Base-by-base conservation (phyloP, 2,113 vertebrate species). In the Antidorcas marsupialis region DNA sequence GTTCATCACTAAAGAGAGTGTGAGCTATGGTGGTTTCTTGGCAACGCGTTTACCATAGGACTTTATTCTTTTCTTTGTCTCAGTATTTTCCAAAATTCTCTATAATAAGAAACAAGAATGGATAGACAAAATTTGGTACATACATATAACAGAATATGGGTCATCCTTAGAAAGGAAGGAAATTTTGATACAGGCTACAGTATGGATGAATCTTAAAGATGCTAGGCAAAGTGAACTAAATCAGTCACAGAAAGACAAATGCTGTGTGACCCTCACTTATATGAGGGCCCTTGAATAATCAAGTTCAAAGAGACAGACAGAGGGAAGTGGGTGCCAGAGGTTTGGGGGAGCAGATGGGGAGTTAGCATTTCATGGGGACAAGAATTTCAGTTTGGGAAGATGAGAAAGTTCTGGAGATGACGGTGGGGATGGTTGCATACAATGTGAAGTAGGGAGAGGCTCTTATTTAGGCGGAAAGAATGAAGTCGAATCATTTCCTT, bases 11-110 rank as follows among this genome's bases (percentile, higher is more conserved):
- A 87, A 45, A 74, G 33, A 62, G 71, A 33, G 50, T 11, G 50
- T 23, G 39, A 55, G 5, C 17, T n/a, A 1, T 0, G 19, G 43
- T 15, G 7, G 12, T 25, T 47, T 64, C 50, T n/a, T 17, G 9
- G 57, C 43, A 16, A 25, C 1, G 8, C 23, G 5, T 57, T 78
- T 30, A 39, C 28, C 12, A 45, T 7, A 88, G 45, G 89, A 76
- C 88, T 57, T n/a, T 39, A 52, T 50, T 76, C 57, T 84, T 84
- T 59, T 53, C 82, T 36, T 36, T 47, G 53, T 28, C 90, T 89
- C 84, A 71, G 16, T 79, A 78, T 74, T 96, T 95, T 85, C 19
- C 64, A 81, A 62, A 92, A 45, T 36, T 47, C 57, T 27, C 71
- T 79, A 25, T n/a, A 39, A 55, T 57, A 19, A 87, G 43, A 87